These are phyloP conservation scores for Natrix natrix DNA, from an alignment of 2,797 vertebrate genomes.

Conservation along the genomic window DNA sequence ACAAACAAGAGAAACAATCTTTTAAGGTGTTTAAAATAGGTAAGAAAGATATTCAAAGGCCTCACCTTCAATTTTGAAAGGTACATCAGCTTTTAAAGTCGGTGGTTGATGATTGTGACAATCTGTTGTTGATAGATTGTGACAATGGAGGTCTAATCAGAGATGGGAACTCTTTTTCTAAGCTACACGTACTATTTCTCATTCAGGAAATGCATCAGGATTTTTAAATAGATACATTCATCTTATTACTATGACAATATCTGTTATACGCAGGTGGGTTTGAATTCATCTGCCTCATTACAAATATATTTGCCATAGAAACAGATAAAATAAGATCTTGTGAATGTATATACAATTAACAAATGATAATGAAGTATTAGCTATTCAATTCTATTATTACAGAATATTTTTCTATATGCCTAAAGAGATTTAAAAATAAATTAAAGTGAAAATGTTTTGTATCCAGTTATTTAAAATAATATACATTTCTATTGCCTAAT, in stretches of 20 bases:
- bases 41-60: constrained; percentile 5
- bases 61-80: neutral
- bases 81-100: neutral
- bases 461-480: constrained; percentile 7
- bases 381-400: constrained; percentile 25
- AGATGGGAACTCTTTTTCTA: constrained; percentile 37
- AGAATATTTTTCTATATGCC: neutral
- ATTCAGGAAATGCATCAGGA: constrained; percentile 35
- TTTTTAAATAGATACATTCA: constrained; percentile 19
- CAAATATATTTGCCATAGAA: neutral
- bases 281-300: constrained; percentile 9
- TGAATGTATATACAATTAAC: constrained; percentile 29
- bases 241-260: neutral
- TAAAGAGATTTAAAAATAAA: constrained; percentile 40
- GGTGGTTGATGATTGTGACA: neutral
- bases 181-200: neutral
- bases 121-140: neutral
- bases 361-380: neutral
- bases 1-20: neutral
- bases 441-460: constrained; percentile 22
- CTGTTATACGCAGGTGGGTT: constrained; percentile 12
- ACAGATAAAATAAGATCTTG: neutral
- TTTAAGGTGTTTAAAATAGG: neutral
- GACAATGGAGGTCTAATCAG: neutral
- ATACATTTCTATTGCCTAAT: neutral